These are phyloP conservation scores for Silurus glanis DNA, from an alignment of 2,113 vertebrate genomes.

Conservation along the genomic window DNA sequence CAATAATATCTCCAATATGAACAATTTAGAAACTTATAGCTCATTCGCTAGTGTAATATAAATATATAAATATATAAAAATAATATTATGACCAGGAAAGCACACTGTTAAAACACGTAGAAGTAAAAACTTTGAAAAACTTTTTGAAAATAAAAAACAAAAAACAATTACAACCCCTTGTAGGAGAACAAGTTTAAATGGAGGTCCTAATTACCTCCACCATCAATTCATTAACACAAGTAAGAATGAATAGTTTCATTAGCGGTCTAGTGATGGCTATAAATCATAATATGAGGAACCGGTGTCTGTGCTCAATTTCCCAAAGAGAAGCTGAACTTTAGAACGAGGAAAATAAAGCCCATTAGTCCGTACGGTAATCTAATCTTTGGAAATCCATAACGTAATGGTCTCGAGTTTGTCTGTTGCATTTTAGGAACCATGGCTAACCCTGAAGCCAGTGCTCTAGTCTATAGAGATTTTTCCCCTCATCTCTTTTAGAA, in stretches of 20 bases:
- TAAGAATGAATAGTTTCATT: constrained; percentile 75
- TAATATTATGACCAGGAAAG: too few species aligned
- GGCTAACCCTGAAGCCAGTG: background rate
- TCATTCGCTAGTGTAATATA: too few species aligned
- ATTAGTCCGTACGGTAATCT: constrained; percentile 23
- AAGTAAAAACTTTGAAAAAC: background rate
- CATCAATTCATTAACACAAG: constrained; percentile 71
- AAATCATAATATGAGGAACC: constrained; percentile 65
- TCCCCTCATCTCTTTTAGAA: background rate
- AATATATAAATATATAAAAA: too few species aligned
- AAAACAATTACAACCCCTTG: constrained; percentile 42
- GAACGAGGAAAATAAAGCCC: constrained; percentile 22
- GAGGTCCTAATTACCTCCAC: constrained; percentile 60
- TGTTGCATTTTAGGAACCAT: background rate
- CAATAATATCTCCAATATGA: too few species aligned
- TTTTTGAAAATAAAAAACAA: background rate
- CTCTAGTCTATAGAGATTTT: too few species aligned
- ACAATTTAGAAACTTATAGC: too few species aligned
- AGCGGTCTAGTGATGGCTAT: constrained; percentile 60
- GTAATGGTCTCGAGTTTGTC: constrained; percentile 25
- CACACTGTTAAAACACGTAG: background rate
- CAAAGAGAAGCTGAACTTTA: constrained; percentile 47
- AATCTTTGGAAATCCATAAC: constrained; percentile 37
- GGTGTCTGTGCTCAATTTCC: constrained; percentile 47
- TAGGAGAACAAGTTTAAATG: constrained; percentile 52